Evolutionary conservation across 2,888 invertebrate genomes (phyloP).

Genomic region (Spodoptera littoralis): DNA sequence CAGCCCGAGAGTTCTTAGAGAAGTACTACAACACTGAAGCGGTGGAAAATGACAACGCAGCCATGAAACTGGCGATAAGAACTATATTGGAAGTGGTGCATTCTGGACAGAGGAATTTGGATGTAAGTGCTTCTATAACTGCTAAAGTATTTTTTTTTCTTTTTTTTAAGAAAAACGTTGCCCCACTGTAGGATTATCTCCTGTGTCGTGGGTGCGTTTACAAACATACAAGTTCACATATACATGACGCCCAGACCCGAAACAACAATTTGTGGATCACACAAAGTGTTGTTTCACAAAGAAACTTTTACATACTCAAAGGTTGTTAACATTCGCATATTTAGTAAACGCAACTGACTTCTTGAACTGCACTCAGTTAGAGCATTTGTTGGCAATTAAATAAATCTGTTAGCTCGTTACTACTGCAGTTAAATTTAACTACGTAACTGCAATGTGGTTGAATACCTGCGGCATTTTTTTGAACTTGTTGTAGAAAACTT

Average conservation of each 20-base stretch:
- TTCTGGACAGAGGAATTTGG: conserved; percentile 97
- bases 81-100: conserved; percentile 97
- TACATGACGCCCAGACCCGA: too few species aligned
- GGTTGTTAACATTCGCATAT: background rate
- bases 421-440: conserved; percentile 10
- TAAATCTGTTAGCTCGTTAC: conserved; percentile 3
- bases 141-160: background rate
- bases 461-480: background rate
- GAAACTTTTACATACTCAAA: too few species aligned
- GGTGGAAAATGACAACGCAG: conserved; percentile 91
- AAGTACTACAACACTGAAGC: conserved; percentile 95
- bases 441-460: conserved; percentile 2
- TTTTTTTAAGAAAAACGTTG: too few species aligned
- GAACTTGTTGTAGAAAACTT: too few species aligned
- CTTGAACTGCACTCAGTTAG: conserved; percentile 10
- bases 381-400: conserved; percentile 9
- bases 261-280: too few species aligned
- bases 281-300: too few species aligned
- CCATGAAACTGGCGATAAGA: conserved; percentile 96
- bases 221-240: too few species aligned
- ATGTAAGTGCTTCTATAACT: conserved; percentile 87
- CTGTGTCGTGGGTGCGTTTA: too few species aligned
- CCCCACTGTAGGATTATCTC: too few species aligned
- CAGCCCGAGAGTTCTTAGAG: conserved; percentile 97
- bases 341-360: background rate